Evolutionary conservation across 1,140 invertebrate species (phyloP), one percentile per base, ranked within the genome.

Genomic region (Lepidostoma basale): DNA sequence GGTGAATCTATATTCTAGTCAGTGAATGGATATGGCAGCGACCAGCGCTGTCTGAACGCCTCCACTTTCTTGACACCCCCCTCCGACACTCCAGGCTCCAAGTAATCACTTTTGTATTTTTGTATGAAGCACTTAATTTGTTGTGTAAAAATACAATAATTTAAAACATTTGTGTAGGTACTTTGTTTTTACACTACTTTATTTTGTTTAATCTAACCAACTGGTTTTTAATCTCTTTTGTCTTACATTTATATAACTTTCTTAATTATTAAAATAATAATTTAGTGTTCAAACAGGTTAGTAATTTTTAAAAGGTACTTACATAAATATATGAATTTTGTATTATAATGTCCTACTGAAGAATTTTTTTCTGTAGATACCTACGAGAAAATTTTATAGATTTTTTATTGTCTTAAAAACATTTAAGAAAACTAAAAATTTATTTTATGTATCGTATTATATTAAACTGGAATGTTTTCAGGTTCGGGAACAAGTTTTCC

Each of bases 31-130:
- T 2, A 3, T 12, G 44, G 6, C 1, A 47, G 44, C 20, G 44
- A 10, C 12, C 18, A 14, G 25, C 18, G 10, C 12, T 30, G 14
- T 22, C 9, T 12, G 22, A n/a, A 23, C 9, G 54, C 20, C 39
- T 58, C 54, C 12, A 14, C 30, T 3, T 58, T 58, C 39, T 2
- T 58, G 30, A 58, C 54, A 12, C 54, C 54, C 9, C 54, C 54
- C 22, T 16, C 8, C 10, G 54, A 58, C n/a, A 39, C 54, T 8
- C 54, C 54, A 1, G 54, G 28, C 8, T 40, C 30, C 30, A 39
- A 39, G 54, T 58, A 58, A 58, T 9, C 20, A 4, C 20, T 39
- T 1, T 3, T 36, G 14, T n/a, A 36, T 36, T 36, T 36, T 36
- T 1, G 1, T 3, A 36, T 36, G 14, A 5, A 3, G 5, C 33